phyloP scores from a whole-genome alignment of 2,113 vertebrate genomes.

The Sceloporus undulatus region DNA sequence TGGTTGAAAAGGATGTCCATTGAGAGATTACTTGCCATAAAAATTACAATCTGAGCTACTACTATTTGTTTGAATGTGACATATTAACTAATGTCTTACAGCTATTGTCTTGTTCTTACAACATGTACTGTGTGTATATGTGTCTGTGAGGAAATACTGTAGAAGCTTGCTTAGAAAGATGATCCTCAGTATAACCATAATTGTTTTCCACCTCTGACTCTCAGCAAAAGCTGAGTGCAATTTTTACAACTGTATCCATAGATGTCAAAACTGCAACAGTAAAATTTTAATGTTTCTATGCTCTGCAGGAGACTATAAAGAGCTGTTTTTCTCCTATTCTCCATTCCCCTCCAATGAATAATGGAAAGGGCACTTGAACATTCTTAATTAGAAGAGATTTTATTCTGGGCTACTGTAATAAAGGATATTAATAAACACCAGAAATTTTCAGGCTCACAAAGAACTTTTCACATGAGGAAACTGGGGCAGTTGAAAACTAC shows the following conservation, averaged over 20 bases:
- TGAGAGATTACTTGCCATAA: neutral
- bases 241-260: constrained; percentile 66
- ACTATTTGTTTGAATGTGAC: neutral
- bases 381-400: constrained; percentile 63
- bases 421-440: constrained; percentile 58
- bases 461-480: constrained; percentile 1
- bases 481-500: constrained; percentile 1
- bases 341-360: constrained; percentile 57
- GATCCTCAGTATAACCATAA: constrained; percentile 44
- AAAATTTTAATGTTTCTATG: constrained; percentile 53
- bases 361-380: constrained; percentile 62
- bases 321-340: constrained; percentile 50
- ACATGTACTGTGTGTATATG: neutral
- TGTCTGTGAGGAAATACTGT: neutral
- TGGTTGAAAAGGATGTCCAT: neutral
- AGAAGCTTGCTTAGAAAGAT: neutral
- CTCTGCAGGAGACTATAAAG: constrained; percentile 55
- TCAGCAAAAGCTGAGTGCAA: constrained; percentile 58
- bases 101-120: neutral
- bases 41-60: neutral
- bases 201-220: neutral
- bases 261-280: constrained; percentile 54
- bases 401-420: constrained; percentile 62
- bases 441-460: constrained; percentile 36
- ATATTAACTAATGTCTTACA: neutral